phyloP scores from a whole-genome alignment of 2,113 vertebrate species.

The Pleuronectes platessa region DNA sequence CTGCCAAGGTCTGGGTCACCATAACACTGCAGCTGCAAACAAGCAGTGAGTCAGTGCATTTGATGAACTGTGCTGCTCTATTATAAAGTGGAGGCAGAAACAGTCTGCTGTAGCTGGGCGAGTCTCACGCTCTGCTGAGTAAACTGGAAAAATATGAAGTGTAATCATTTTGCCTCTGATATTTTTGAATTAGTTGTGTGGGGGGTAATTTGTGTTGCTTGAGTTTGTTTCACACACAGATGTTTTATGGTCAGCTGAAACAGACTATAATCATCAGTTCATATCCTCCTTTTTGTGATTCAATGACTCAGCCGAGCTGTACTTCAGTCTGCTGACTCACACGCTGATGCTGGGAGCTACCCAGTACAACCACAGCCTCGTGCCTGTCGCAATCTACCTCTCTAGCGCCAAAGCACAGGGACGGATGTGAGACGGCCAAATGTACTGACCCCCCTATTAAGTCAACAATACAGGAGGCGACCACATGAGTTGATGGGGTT shows the following conservation, averaged over 20 bases:
- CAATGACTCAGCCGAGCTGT: neutral
- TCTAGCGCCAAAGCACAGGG: neutral
- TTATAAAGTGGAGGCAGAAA: neutral
- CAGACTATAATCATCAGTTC: neutral
- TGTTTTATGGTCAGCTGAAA: neutral
- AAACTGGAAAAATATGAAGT: neutral
- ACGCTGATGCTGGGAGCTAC: neutral
- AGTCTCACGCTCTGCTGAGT: neutral
- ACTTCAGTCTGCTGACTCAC: neutral
- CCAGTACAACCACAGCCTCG: neutral
- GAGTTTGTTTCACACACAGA: neutral
- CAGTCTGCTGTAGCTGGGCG: neutral
- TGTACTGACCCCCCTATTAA: conserved; percentile 30
- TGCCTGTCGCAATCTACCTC: neutral
- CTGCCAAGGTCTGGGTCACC: conserved; percentile 23
- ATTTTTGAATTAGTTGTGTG: neutral
- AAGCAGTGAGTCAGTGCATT: conserved; percentile 59
- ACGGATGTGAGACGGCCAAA: conserved; percentile 13
- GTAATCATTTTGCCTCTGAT: neutral
- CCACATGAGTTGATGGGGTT: conserved; percentile 24
- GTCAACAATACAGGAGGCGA: conserved; percentile 20
- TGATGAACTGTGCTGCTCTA: conserved; percentile 9
- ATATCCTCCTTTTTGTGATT: neutral
- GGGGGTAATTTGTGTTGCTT: neutral
- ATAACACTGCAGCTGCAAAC: conserved; percentile 49